Evolutionary conservation across 2,888 invertebrate genomes (phyloP).

Genomic region (Amphipyra tragopoginis): DNA sequence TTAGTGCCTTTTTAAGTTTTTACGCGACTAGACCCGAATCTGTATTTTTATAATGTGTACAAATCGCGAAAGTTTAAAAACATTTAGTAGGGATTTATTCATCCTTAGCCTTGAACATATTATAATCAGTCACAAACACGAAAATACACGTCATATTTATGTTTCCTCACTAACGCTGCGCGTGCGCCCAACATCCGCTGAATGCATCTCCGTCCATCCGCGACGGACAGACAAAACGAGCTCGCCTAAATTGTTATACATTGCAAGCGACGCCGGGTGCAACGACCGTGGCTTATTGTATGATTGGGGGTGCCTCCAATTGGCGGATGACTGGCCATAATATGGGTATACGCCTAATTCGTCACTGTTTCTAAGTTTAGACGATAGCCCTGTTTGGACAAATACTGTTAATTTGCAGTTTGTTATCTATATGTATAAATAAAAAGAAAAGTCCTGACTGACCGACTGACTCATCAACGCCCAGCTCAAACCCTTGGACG

Average conservation of each 20-base stretch:
- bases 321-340: conserved; percentile 40
- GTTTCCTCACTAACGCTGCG: conserved; percentile 18
- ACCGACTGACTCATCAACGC: no score
- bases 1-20: no score
- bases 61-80: no score
- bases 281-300: conserved; percentile 69
- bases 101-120: no score
- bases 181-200: conserved; percentile 59
- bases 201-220: conserved; percentile 70
- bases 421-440: no score
- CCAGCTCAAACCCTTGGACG: no score
- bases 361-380: conserved; percentile 25
- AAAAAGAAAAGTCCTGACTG: no score
- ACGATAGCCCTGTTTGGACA: conserved; percentile 7
- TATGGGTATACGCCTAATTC: conserved; percentile 13
- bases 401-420: not conserved
- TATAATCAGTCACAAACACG: not conserved
- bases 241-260: conserved; percentile 53
- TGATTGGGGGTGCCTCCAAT: conserved; percentile 64
- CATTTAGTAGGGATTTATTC: no score
- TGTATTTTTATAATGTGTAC: no score
- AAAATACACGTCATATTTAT: not conserved
- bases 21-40: no score
- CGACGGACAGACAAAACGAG: conserved; percentile 63
- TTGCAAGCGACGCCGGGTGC: conserved; percentile 52